phyloP scores from a whole-genome alignment of 2,797 vertebrate species.

The Chloroceryle inda region DNA sequence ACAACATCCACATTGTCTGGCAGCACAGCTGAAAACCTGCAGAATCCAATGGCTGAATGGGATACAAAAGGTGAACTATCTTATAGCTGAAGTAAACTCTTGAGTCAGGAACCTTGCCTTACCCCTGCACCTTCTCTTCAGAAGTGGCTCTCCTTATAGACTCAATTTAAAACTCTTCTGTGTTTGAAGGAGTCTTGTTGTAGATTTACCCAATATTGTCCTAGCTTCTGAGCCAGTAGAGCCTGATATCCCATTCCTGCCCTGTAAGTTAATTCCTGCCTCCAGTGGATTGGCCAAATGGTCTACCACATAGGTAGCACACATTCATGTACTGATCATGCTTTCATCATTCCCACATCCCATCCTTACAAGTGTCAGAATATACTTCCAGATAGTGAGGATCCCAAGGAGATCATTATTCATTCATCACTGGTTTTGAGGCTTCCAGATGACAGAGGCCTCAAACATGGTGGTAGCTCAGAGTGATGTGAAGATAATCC shows the following conservation, averaged over 20 bases:
- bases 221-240: neutral
- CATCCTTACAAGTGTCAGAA: neutral
- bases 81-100: neutral
- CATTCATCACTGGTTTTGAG: neutral
- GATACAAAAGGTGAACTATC: neutral
- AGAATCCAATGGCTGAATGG: neutral
- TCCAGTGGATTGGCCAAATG: neutral
- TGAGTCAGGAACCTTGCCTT: neutral
- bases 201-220: neutral
- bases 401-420: neutral
- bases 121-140: neutral
- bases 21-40: neutral
- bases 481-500: rapidly evolving
- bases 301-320: neutral
- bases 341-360: neutral
- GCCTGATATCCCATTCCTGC: neutral
- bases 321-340: rapidly evolving
- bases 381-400: neutral
- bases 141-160: neutral
- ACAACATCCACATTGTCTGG: neutral
- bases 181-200: neutral
- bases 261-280: neutral
- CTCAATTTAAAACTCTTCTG: neutral
- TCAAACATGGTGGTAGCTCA: neutral
- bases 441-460: neutral